phyloP scores from a whole-genome alignment of 1,140 invertebrate species.

The Drosophila seguyi region DNA sequence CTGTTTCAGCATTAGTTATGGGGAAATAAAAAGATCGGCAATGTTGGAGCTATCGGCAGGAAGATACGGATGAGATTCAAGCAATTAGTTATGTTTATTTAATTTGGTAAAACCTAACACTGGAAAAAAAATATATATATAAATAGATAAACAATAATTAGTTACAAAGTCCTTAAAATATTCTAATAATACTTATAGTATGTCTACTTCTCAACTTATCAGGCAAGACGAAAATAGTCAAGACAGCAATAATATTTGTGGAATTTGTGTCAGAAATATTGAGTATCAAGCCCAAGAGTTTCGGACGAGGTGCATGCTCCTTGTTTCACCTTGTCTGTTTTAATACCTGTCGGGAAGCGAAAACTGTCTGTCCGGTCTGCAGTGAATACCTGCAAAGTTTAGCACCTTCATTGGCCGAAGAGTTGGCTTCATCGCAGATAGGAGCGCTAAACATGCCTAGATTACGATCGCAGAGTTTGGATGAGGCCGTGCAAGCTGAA shows the following conservation, averaged over 20 bases:
- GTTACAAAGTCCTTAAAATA: neutral
- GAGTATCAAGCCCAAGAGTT: neutral
- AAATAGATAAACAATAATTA: neutral
- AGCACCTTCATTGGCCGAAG: neutral
- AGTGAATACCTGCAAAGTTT: neutral
- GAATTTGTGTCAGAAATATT: neutral
- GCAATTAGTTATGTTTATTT: no score
- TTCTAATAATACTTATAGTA: neutral
- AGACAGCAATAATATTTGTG: neutral
- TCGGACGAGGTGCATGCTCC: neutral
- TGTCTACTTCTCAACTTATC: neutral
- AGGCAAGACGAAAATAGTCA: neutral
- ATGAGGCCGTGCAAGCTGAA: neutral
- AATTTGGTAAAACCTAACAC: no score
- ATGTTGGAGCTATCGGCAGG: no score
- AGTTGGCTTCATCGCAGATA: neutral
- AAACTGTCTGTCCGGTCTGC: neutral
- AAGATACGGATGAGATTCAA: no score
- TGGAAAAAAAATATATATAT: no score
- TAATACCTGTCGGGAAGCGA: neutral
- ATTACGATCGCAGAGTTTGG: neutral
- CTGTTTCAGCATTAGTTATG: no score
- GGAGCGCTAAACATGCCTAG: neutral
- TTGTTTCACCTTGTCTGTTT: neutral
- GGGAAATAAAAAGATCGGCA: no score